Conservation (phyloP, 2,113 vertebrate genomes). For the Crocuta crocuta region DNA sequence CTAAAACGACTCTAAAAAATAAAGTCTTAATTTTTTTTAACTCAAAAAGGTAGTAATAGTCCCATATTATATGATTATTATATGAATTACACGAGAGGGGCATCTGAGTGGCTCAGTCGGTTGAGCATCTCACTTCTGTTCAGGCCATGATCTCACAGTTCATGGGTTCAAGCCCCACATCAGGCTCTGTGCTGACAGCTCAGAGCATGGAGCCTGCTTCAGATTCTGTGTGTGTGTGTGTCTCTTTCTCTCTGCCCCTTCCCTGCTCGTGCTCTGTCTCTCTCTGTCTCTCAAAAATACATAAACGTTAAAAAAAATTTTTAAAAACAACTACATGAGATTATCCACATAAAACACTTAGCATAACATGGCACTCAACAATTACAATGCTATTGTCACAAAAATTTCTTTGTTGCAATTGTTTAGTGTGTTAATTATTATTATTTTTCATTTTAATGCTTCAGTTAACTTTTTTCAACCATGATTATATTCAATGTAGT, state of each 20-base stretch:
- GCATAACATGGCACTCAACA: not conserved
- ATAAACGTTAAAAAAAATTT: too few relatives aligned
- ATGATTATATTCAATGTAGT: not conserved
- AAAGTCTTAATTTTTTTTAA: not conserved
- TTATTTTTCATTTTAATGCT: slow-evolving; percentile 8
- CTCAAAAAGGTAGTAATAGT: not conserved
- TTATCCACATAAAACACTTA: not conserved
- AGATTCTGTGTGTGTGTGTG: too few relatives aligned
- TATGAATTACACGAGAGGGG: not conserved
- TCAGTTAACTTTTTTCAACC: not conserved
- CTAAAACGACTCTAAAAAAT: not conserved
- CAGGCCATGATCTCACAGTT: too few relatives aligned
- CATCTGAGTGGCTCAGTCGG: too few relatives aligned
- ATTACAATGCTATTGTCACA: not conserved
- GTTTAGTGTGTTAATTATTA: not conserved
- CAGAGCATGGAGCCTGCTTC: too few relatives aligned
- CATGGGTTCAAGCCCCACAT: too few relatives aligned
- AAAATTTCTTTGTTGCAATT: not conserved
- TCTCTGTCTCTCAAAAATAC: too few relatives aligned
- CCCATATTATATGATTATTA: not conserved
- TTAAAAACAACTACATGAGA: not conserved
- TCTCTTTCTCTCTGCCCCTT: too few relatives aligned
- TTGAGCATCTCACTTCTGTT: too few relatives aligned
- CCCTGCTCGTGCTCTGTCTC: too few relatives aligned
- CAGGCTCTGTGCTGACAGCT: too few relatives aligned